Evolutionary conservation across 2,113 vertebrate species (phyloP).

Genomic region (Blennius ocellaris): DNA sequence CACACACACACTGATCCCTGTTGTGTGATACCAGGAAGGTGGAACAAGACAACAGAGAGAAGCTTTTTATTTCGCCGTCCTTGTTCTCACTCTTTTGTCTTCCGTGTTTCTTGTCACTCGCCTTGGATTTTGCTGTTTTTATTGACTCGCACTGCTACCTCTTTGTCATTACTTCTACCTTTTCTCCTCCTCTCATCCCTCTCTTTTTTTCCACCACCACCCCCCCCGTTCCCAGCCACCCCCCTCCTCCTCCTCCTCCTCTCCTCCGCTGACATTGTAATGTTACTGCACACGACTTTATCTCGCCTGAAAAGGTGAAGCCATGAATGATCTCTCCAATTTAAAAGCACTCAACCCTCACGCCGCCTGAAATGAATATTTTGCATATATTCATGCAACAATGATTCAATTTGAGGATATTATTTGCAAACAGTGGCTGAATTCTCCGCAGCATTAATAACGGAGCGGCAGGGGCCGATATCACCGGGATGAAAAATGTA

Average conservation of each 20-base stretch:
- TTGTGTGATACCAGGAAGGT: constrained; percentile 41
- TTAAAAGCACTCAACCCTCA: constrained; percentile 99
- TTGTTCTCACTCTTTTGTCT: constrained; percentile 66
- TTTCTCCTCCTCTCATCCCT: constrained; percentile 48
- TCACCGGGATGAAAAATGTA: constrained; percentile 78
- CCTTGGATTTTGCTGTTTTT: constrained; percentile 57
- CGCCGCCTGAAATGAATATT: constrained; percentile 99
- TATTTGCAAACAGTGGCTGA: constrained; percentile 98
- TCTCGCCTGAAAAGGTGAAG: constrained; percentile 99
- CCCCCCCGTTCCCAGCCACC: background rate
- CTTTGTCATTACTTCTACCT: constrained; percentile 70
- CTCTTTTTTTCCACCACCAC: constrained; percentile 44
- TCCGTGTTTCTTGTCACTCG: constrained; percentile 43
- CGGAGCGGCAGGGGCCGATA: constrained; percentile 79
- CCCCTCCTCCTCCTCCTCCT: constrained; percentile 72
- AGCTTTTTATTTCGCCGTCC: constrained; percentile 42
- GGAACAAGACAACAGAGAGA: constrained; percentile 20
- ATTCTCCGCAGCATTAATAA: constrained; percentile 94
- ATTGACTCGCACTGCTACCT: constrained; percentile 56
- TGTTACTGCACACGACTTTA: constrained; percentile 99
- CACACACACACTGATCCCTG: constrained; percentile 8
- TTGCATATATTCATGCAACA: constrained; percentile 99
- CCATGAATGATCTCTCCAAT: constrained; percentile 99
- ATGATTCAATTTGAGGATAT: constrained; percentile 99
- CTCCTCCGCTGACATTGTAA: constrained; percentile 94